Percentiles rank a stretch among this genome's conserved stretches.
phyloP scores from a whole-genome alignment of 2,797 vertebrate genomes.

The Melopsittacus undulatus region DNA sequence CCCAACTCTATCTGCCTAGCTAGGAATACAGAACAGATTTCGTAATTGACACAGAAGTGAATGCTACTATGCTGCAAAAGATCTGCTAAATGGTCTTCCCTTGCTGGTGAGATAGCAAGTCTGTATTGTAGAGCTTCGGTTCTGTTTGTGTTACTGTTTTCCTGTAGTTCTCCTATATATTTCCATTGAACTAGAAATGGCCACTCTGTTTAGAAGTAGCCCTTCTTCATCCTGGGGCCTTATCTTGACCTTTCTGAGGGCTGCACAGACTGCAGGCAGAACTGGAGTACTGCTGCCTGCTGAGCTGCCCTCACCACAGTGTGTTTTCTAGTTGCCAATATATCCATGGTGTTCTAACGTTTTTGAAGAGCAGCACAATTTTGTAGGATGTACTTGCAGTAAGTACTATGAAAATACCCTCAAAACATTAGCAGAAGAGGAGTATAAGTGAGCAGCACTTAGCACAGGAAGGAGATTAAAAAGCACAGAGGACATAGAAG shows the following conservation, averaged over 20 bases:
- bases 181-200: background rate
- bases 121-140: background rate
- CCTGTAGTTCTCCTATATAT: background rate
- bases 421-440: background rate
- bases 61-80: background rate
- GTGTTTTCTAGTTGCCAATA: background rate
- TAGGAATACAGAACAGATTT: background rate
- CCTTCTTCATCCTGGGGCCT: background rate
- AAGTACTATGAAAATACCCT: background rate
- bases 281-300: accelerated
- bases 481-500: accelerated
- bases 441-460: background rate
- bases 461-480: background rate
- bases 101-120: background rate
- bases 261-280: background rate
- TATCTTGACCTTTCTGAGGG: background rate
- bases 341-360: accelerated
- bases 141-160: background rate
- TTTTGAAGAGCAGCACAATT: background rate
- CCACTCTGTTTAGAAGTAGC: too few species aligned
- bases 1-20: background rate
- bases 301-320: accelerated
- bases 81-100: background rate
- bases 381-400: background rate
- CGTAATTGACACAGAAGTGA: background rate